phyloP scores from a whole-genome alignment of 2,888 invertebrate genomes.

The Hirtodrosophila cameraria region DNA sequence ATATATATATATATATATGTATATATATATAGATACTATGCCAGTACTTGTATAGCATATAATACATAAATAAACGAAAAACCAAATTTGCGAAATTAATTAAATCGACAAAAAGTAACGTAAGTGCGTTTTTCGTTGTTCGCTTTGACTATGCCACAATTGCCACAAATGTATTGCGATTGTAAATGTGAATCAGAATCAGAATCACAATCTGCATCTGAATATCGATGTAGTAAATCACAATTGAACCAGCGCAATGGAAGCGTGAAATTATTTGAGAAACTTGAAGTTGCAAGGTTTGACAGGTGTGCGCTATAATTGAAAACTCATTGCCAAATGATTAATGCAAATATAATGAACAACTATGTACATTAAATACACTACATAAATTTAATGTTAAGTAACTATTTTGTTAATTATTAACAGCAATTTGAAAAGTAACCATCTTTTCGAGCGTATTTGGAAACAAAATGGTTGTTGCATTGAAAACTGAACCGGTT shows the following conservation, averaged over 20 bases:
- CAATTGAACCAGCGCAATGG: slow-evolving; percentile 21
- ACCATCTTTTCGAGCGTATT: no score
- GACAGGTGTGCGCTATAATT: slow-evolving; percentile 31
- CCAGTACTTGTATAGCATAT: not conserved
- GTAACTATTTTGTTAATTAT: no score
- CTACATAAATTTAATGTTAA: not conserved
- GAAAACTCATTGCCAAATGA: slow-evolving; percentile 13
- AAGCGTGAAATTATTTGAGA: slow-evolving; percentile 33
- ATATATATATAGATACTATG: not conserved
- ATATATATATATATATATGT: not conserved
- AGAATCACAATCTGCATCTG: no score
- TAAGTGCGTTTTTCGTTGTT: slow-evolving; percentile 41
- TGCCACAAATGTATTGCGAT: slow-evolving; percentile 38
- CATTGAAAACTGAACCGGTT: no score
- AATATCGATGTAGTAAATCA: slow-evolving; percentile 37
- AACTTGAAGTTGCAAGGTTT: slow-evolving; percentile 33
- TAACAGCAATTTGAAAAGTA: no score
- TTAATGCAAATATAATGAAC: slow-evolving; percentile 24
- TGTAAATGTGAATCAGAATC: slow-evolving; percentile 23
- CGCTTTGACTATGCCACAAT: slow-evolving; percentile 51
- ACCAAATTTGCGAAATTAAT: slow-evolving; percentile 72
- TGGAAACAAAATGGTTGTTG: no score
- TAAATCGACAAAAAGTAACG: slow-evolving; percentile 69
- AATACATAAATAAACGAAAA: slow-evolving; percentile 66
- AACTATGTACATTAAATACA: not conserved